phyloP scores from a whole-genome alignment of 2,888 invertebrate genomes.

The Meteorus cinctellus region DNA sequence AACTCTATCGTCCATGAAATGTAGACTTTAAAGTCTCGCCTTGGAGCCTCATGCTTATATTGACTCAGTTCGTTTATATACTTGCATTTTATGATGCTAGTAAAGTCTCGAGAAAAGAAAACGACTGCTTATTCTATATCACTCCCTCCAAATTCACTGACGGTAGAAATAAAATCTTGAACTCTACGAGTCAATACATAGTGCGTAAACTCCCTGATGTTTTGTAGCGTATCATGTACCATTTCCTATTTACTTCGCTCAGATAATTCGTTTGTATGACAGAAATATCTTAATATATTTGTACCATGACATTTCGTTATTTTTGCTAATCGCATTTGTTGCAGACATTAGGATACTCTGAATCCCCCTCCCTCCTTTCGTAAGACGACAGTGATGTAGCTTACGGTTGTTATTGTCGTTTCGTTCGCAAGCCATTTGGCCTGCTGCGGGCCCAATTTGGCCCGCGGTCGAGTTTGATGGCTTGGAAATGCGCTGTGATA shows the following conservation, averaged over 20 bases:
- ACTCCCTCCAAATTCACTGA: constrained; percentile 30
- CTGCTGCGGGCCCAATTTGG: constrained; percentile 59
- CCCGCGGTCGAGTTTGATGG: constrained; percentile 62
- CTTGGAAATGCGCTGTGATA: constrained; percentile 63
- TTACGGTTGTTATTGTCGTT: constrained; percentile 10
- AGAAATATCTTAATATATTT: neutral
- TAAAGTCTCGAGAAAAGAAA: constrained; percentile 60
- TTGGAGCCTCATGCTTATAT: constrained; percentile 58
- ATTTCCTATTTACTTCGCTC: neutral
- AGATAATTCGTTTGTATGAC: neutral
- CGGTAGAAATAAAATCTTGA: constrained; percentile 61
- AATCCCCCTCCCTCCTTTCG: neutral
- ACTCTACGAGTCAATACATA: constrained; percentile 23
- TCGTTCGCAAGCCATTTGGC: constrained; percentile 46
- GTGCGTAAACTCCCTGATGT: constrained; percentile 12
- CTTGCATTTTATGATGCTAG: constrained; percentile 68
- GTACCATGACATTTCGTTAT: neutral
- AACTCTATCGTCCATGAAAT: constrained; percentile 66
- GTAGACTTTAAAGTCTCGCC: constrained; percentile 59
- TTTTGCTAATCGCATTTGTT: neutral
- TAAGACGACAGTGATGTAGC: constrained; percentile 3
- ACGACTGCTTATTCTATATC: constrained; percentile 6
- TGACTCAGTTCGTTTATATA: constrained; percentile 71
- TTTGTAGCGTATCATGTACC: constrained; percentile 7
- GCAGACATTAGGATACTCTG: neutral